phyloP scores from a whole-genome alignment of 2,113 vertebrate genomes.

The Campylomormyrus numenius region DNA sequence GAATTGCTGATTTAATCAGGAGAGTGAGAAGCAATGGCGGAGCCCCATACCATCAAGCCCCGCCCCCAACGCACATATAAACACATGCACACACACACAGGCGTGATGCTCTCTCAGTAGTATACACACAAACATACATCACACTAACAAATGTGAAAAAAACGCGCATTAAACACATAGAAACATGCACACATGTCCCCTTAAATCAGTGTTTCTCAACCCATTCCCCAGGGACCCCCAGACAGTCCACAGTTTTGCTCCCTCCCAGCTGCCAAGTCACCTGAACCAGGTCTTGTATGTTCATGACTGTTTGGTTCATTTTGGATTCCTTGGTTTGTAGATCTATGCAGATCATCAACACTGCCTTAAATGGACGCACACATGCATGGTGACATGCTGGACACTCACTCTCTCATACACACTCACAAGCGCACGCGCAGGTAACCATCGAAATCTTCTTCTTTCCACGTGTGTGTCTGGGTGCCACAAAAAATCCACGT shows the following conservation, averaged over 20 bases:
- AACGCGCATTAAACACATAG: constrained; percentile 41
- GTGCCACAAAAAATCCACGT: neutral
- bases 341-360: neutral
- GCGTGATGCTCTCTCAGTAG: neutral
- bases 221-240: neutral
- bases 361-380: neutral
- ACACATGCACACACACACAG: neutral
- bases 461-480: neutral
- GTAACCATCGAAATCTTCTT: neutral
- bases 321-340: neutral
- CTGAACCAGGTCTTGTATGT: neutral
- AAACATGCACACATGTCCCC: neutral
- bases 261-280: neutral
- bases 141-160: constrained; percentile 22
- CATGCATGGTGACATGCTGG: neutral
- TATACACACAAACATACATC: neutral
- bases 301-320: neutral
- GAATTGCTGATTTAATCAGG: constrained; percentile 61
- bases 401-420: neutral
- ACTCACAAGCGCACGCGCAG: constrained; percentile 31
- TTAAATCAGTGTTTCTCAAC: neutral
- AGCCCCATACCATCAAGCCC: constrained; percentile 13
- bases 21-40: constrained; percentile 40
- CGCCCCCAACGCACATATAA: neutral
- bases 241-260: neutral